Evolutionary conservation across 2,113 vertebrate genomes (phyloP), one percentile per base, ranked within the genome.

Genomic region (Psilopsiagon aymara): DNA sequence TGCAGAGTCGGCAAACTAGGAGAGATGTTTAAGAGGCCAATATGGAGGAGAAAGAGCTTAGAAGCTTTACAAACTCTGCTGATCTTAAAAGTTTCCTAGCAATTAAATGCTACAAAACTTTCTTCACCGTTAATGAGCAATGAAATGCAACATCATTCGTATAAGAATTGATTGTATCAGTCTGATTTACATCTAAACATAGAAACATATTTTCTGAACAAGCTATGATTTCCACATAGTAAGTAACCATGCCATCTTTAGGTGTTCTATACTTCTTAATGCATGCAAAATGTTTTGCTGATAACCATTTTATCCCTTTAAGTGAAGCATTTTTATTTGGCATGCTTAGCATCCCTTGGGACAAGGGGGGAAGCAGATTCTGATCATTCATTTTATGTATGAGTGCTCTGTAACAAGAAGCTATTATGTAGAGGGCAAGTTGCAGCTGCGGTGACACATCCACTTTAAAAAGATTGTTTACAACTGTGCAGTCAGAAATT

Each of bases 371-470:
- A 82, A 82, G 70, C 57, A 86, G 88, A 82, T 93, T 79, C 57
- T 73, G 71, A 90, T 95, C 67, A 76, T 78, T 78, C 66, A 59
- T 93, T 95, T 93, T 90, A 79, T 15, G 19, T 87, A 17, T 29
- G 82, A 96, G 82, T 92, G 90, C 70, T 82, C 78, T 73, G 29
- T 79, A 94, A 85, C 64, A 82, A 70, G 29, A 31, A 90, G 78
- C 66, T 90, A n/a, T 94, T 97, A 88, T 66, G 67, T 43, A 28
- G 85, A 79, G 75, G 66, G 68, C 67, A 92, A 67, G 82, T 88
- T 90, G 94, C 90, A 94, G 92, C 92, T 94, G 88, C 0, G 0
- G 78, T 92, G 90, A 84, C 52, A 66, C 1, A 7, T 82, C 44
- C 14, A 3, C 82, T 92, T 90, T 28, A 73, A 73, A 82, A 69